Evolutionary conservation across 2,888 invertebrate genomes (phyloP).

Genomic region (Cotesia congregata): DNA sequence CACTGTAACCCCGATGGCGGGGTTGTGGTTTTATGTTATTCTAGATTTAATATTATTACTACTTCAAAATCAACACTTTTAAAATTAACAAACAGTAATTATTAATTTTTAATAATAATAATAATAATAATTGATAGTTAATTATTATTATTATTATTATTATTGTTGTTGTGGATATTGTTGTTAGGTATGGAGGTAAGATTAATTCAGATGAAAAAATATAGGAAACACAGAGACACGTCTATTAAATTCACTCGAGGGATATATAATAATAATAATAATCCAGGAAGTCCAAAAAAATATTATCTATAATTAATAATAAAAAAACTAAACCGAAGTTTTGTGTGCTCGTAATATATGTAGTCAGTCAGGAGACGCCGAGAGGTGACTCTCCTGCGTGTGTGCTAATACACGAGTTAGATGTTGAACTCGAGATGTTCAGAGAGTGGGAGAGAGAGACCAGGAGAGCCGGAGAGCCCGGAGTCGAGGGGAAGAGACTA

Average conservation of each 20-base stretch:
- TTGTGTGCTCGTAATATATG: constrained; percentile 29
- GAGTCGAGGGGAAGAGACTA: constrained; percentile 5
- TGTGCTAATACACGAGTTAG: constrained; percentile 33
- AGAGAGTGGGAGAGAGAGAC: constrained; percentile 31
- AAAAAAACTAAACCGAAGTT: constrained; percentile 20
- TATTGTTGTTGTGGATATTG: background rate
- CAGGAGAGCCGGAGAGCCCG: constrained; percentile 4
- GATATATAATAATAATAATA: background rate
- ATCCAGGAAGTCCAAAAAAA: background rate
- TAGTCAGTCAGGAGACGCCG: constrained; percentile 38
- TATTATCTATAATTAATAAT: background rate
- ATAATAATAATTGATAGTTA: background rate
- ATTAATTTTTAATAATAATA: background rate
- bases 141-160: background rate
- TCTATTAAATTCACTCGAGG: background rate
- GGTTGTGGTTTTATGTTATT: constrained; percentile 16
- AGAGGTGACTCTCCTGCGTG: constrained; percentile 40
- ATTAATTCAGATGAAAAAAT: background rate
- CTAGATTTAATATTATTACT: constrained; percentile 15
- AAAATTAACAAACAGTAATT: background rate
- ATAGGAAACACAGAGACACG: background rate
- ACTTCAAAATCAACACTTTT: background rate
- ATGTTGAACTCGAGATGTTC: constrained; percentile 31
- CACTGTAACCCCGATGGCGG: constrained; percentile 36
- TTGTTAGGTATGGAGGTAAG: background rate